Evolutionary conservation across 2,797 vertebrate species (phyloP).

Genomic region (Falco columbarius): DNA sequence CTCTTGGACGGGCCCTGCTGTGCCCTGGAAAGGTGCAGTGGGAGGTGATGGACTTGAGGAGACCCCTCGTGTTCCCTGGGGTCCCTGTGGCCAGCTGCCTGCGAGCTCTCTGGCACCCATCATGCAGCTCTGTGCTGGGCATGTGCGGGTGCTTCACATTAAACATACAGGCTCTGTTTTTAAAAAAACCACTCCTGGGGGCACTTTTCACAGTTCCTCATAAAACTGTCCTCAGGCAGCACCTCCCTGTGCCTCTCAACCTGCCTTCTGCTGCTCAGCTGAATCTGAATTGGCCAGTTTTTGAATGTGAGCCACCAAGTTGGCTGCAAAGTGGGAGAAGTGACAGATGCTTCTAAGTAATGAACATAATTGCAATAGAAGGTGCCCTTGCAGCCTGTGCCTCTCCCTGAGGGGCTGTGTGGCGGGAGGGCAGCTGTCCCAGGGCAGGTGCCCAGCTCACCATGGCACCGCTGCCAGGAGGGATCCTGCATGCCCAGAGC

Average conservation of each 20-base stretch:
- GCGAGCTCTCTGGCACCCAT: not conserved
- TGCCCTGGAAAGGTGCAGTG: not conserved
- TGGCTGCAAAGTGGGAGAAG: not conserved
- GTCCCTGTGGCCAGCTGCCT: not conserved
- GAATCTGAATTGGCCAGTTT: not conserved
- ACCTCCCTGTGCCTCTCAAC: not conserved
- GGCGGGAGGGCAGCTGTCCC: not conserved
- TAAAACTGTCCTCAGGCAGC: not conserved
- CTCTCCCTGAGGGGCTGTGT: not conserved
- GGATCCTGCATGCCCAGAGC: not conserved
- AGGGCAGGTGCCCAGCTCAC: rapidly evolving
- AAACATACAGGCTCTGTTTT: not conserved
- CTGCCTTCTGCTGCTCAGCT: not conserved
- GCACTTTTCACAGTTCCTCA: not conserved
- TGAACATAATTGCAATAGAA: not conserved
- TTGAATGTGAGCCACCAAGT: not conserved
- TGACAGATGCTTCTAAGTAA: slow-evolving; percentile 25
- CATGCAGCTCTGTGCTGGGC: not conserved
- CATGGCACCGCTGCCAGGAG: not conserved
- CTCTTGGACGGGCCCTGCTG: not conserved
- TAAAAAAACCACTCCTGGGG: not conserved
- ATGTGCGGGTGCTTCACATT: rapidly evolving
- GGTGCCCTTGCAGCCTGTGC: not conserved
- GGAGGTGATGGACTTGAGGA: not conserved
- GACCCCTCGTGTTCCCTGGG: not conserved